Evolutionary conservation across 64 coral and sea anemone species (phyloP), one percentile per base, ranked within the genome.

Genomic region (Montipora sp.): DNA sequence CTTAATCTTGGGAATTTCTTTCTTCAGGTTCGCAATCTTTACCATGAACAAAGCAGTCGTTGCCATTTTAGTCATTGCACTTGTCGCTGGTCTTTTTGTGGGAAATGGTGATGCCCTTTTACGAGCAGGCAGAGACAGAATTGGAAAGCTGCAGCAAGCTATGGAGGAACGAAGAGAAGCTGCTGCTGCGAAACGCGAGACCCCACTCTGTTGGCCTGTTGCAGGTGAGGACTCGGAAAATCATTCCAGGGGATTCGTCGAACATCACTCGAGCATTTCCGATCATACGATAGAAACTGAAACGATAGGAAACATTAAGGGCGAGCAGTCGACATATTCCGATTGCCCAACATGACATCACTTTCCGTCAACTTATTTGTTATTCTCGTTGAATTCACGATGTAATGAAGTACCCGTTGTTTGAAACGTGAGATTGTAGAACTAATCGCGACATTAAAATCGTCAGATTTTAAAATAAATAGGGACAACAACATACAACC

Each of bases 11-110:
- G 9, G 9, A 0, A 16, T 81, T 81, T 61, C 11, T 3, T 81
- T 12, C 21, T 0, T 60, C 79, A 59, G 51, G 36, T 3, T 51
- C 51, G 13, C 60, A 36, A 47, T 47, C 43, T 48, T 84, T 4
- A 71, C 46, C 16, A 85, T 85, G 82, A 85, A 72, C 45, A 85
- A 67, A 71, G 14, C 82, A 21, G 7, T 85, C 19, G 16, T 85
- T 51, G 44, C 82, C 19, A 9, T 85, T 23, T 46, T 85, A 71
- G 82, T 85, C 18, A 49, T 72, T 4, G 19, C 45, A 3, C 43
- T 85, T 10, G 45, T 85, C 4, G 82, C 59, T 22, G 82, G 65
- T 50, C 18, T 71, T 50, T 85, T 85, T 19, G 15, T 66, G 3
- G 16, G 23, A 18, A 14, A 85, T n/a, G 18, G 82, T 13, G 47